Percentiles rank a stretch among this genome's conserved stretches.
These are phyloP conservation scores for Bathynomus jamesi DNA, from an alignment of 1,140 invertebrate genomes.

Conservation along the genomic window DNA sequence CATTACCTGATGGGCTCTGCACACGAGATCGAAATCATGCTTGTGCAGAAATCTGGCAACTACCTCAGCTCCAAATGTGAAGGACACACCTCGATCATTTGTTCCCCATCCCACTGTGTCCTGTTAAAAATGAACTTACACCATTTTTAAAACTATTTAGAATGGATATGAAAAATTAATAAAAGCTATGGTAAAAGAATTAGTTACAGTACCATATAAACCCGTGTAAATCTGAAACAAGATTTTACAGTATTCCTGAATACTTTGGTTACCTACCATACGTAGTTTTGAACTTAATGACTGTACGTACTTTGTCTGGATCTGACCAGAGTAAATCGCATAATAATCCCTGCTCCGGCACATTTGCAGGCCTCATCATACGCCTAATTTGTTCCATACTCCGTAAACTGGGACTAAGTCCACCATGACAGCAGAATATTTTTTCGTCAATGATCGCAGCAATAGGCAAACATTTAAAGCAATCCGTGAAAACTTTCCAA, in stretches of 20 bases:
- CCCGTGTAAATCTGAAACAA: too few species aligned
- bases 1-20: constrained; percentile 5
- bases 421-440: constrained; percentile 96
- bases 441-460: constrained; percentile 84
- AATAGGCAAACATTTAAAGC: constrained; percentile 96
- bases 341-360: constrained; percentile 52
- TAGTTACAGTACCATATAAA: too few species aligned
- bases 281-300: too few species aligned
- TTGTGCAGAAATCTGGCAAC: constrained; percentile 89
- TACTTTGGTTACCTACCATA: too few species aligned
- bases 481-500: constrained; percentile 99
- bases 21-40: constrained; percentile 54
- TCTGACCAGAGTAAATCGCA: constrained; percentile 56
- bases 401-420: constrained; percentile 78
- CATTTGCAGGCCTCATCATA: constrained; percentile 61
- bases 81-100: constrained; percentile 91
- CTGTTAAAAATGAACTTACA: too few species aligned
- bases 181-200: too few species aligned
- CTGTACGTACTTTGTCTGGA: constrained; percentile 45
- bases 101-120: constrained; percentile 72
- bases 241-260: too few species aligned
- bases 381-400: constrained; percentile 73
- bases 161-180: too few species aligned
- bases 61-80: constrained; percentile 88
- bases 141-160: too few species aligned